These are phyloP conservation scores for Gymnosoma rotundatum DNA, from an alignment of 2,888 invertebrate species.

Conservation along the genomic window DNA sequence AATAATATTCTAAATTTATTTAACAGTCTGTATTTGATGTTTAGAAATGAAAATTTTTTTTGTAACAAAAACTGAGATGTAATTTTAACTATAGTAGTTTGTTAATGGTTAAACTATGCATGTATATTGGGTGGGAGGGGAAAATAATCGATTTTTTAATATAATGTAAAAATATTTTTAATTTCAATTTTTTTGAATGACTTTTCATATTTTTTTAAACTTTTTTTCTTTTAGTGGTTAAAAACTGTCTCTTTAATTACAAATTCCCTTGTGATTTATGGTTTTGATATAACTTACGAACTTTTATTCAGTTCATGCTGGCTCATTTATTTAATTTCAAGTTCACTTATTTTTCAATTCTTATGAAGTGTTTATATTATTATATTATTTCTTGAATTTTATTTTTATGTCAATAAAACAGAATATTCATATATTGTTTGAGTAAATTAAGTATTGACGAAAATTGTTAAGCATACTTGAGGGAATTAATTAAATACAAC, in stretches of 20 bases:
- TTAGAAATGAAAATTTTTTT: too few species aligned
- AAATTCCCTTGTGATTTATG: constrained; percentile 40
- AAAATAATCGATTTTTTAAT: too few species aligned
- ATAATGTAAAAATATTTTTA: too few species aligned
- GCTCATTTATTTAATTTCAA: neutral
- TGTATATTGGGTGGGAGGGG: too few species aligned
- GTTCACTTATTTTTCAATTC: neutral
- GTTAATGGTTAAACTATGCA: too few species aligned
- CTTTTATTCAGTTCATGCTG: neutral
- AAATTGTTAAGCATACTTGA: constrained; percentile 26
- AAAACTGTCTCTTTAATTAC: constrained; percentile 30
- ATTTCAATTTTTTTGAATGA: too few species aligned
- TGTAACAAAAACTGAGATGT: too few species aligned
- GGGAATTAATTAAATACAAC: constrained; percentile 28
- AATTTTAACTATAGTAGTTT: too few species aligned
- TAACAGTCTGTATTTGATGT: too few species aligned
- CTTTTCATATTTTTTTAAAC: too few species aligned
- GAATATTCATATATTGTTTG: constrained; percentile 19
- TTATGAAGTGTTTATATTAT: neutral
- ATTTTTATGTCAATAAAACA: constrained; percentile 8
- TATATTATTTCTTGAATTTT: neutral
- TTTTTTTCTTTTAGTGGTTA: constrained; percentile 17
- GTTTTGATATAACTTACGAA: constrained; percentile 23
- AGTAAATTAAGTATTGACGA: constrained; percentile 39
- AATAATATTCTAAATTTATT: too few species aligned